phyloP scores from a whole-genome alignment of 2,797 vertebrate genomes.

The Rhinella marina region DNA sequence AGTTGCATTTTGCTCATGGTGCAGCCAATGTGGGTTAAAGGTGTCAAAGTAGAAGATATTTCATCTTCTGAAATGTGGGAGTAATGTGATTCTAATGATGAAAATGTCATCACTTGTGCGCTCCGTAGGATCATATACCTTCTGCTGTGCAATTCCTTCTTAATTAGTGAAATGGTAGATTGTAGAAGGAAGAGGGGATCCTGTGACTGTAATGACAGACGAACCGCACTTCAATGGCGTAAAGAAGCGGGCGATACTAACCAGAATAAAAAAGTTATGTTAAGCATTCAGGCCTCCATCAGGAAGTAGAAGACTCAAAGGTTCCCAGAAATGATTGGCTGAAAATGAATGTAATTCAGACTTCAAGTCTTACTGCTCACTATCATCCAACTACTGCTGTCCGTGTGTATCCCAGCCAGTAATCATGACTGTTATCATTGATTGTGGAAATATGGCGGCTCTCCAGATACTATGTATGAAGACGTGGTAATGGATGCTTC shows the following conservation, averaged over 20 bases:
- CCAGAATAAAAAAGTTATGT: neutral
- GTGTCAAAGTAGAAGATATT: neutral
- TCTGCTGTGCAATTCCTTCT: neutral
- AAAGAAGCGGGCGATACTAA: neutral
- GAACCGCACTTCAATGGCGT: neutral
- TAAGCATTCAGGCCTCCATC: neutral
- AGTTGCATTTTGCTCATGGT: neutral
- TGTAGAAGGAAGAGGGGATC: neutral
- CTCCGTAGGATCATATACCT: neutral
- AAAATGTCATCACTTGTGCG: neutral
- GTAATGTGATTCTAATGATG: neutral
- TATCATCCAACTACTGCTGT: neutral
- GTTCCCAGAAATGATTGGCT: neutral
- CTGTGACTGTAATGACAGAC: neutral
- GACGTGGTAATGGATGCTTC: neutral
- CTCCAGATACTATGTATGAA: neutral
- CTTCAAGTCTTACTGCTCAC: neutral
- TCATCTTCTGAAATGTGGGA: neutral
- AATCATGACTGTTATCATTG: neutral
- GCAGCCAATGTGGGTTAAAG: neutral
- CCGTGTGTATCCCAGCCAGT: neutral
- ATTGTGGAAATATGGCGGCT: neutral
- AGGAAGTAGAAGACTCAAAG: neutral
- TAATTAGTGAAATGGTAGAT: slow-evolving; percentile 23
- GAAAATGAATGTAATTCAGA: neutral